Evolutionary conservation across 2,888 invertebrate species (phyloP).

Genomic region (Noctua janthina): DNA sequence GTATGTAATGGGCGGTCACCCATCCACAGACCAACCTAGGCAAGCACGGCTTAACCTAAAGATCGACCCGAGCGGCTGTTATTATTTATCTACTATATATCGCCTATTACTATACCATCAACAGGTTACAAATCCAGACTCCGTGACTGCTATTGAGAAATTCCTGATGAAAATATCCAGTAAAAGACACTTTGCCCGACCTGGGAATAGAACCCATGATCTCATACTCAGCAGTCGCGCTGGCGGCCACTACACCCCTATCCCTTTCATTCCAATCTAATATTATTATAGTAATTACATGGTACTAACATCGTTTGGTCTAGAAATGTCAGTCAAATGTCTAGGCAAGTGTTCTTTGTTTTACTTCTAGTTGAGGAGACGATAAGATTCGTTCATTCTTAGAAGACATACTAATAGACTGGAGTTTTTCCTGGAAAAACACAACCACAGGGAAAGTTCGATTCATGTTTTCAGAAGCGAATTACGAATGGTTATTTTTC

Average conservation of each 20-base stretch:
- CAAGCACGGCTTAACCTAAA: too few relatives aligned
- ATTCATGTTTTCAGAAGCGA: constrained; percentile 29
- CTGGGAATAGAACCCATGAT: background rate
- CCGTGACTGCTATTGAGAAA: background rate
- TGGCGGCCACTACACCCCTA: constrained; percentile 3
- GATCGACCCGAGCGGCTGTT: too few relatives aligned
- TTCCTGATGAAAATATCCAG: background rate
- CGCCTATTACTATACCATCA: background rate
- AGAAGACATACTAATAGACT: constrained; percentile 29
- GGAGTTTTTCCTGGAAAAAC: constrained; percentile 18
- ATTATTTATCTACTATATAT: background rate
- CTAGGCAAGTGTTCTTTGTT: constrained; percentile 69
- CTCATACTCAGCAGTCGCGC: background rate
- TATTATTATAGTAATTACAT: constrained; percentile 49
- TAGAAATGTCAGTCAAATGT: constrained; percentile 80
- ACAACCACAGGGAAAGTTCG: constrained; percentile 27
- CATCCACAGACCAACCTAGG: too few relatives aligned
- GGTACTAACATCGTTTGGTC: constrained; percentile 66
- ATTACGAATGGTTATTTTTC: constrained; percentile 9
- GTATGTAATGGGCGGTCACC: too few relatives aligned
- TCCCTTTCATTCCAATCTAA: constrained; percentile 69
- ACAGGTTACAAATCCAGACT: background rate
- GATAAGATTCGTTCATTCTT: constrained; percentile 25
- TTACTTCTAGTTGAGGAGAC: background rate
- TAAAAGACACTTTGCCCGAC: background rate